Percentiles rank a stretch among this genome's conserved stretches.
phyloP scores from a whole-genome alignment of 1,140 invertebrate species.

The Scaptomyza pallida region DNA sequence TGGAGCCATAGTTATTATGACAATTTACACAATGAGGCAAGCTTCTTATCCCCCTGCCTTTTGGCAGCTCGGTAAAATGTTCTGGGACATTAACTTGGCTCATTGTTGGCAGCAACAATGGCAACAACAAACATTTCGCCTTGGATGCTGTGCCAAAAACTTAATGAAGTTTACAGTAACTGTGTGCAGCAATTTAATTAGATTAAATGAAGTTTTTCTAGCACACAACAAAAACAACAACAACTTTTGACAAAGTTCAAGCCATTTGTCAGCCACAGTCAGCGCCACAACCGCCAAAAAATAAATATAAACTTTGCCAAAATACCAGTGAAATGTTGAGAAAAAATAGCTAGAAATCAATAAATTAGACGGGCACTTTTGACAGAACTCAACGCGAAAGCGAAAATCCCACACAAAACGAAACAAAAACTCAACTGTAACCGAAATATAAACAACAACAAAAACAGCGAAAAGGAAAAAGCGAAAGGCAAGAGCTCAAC shows the following conservation, averaged over 20 bases:
- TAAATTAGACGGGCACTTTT: conserved; percentile 44
- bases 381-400: conserved; percentile 16
- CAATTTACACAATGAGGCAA: conserved; percentile 46
- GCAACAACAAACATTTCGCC: neutral
- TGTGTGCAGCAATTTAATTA: conserved; percentile 60
- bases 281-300: conserved; percentile 23
- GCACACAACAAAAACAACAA: conserved; percentile 14
- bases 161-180: conserved; percentile 60
- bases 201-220: conserved; percentile 57
- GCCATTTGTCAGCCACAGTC: conserved; percentile 62
- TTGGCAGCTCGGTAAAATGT: conserved; percentile 33
- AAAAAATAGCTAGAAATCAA: conserved; percentile 60
- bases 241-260: conserved; percentile 57
- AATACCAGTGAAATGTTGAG: conserved; percentile 18
- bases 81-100: conserved; percentile 62
- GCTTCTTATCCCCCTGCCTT: neutral
- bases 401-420: conserved; percentile 10
- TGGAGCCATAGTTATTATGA: conserved; percentile 61
- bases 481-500: conserved; percentile 52
- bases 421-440: conserved; percentile 27
- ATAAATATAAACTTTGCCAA: conserved; percentile 28
- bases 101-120: conserved; percentile 28
- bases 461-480: conserved; percentile 32
- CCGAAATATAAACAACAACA: conserved; percentile 49
- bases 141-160: conserved; percentile 34